Evolutionary conservation across 2,113 vertebrate species (phyloP), one percentile per base, ranked within the genome.

Genomic region (Fregetta grallaria): DNA sequence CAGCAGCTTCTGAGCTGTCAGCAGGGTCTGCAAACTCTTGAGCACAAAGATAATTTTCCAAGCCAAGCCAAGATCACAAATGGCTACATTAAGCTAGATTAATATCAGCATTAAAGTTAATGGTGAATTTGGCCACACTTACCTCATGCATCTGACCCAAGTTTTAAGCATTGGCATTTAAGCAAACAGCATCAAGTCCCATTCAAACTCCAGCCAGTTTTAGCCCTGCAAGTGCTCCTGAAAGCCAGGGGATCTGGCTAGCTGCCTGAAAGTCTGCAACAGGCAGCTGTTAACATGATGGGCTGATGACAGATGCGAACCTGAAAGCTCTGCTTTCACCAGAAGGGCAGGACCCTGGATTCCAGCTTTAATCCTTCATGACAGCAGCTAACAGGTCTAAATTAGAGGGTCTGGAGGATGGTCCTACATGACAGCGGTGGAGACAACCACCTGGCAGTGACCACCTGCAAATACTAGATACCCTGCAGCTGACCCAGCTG

Each of bases 1-100:
- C 40, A 32, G 29, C 62, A 74, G 44, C 73, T 74, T 36, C 62
- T 7, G 11, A 80, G 67, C 22, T 12, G 25, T 5, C 23, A 21
- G 58, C 0, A 0, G 34, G 14, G 10, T 18, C 53, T 34, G 38
- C 32, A 20, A 36, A 56, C 21, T 50, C 73, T 23, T 17, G 47
- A 58, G 44, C 56, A 32, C 47, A 52, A 23, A 52, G 47, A 10
- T 13, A 9, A 30, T 9, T 34, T 42, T 14, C 61, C 30, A 80
- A 85, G 29, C 29, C 34, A 80, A 82, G 26, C 26, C 47, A 38
- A 78, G 38, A 45, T 11, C 7, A 9, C 62, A 63, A 88, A 42
- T 15, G 67, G 74, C 62, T 74, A 26, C 73, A 72, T n/a, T 10
- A 38, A 74, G 3, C n/a, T 27, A 23, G 32, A 23, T 10, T 14